These are phyloP conservation scores for Portevinia maculata DNA, from an alignment of 2,888 invertebrate species.

Conservation along the genomic window DNA sequence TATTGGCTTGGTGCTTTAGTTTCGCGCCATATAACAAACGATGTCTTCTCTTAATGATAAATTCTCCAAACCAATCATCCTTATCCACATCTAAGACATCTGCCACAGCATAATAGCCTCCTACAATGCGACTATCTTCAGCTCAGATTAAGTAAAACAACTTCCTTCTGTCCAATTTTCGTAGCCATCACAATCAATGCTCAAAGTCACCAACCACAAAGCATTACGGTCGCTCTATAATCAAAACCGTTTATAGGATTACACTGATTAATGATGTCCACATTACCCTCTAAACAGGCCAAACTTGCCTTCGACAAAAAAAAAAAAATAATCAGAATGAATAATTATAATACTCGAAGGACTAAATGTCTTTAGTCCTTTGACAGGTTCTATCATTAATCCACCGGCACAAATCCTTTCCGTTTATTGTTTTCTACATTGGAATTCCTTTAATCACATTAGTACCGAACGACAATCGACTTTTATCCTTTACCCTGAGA, in stretches of 20 bases:
- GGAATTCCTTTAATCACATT: slow-evolving; percentile 73
- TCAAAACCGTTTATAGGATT: slow-evolving; percentile 65
- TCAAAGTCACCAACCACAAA: slow-evolving; percentile 27
- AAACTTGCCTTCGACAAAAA: slow-evolving; percentile 24
- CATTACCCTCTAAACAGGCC: slow-evolving; percentile 62
- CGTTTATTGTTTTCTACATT: slow-evolving; percentile 65
- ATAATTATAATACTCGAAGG: slow-evolving; percentile 69
- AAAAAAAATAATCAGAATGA: slow-evolving; percentile 44
- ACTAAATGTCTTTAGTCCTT: slow-evolving; percentile 62
- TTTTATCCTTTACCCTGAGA: slow-evolving; percentile 39
- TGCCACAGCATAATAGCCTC: slow-evolving; percentile 1
- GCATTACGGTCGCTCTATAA: slow-evolving; percentile 7
- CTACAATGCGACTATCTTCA: slow-evolving; percentile 16
- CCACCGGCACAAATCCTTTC: slow-evolving; percentile 63
- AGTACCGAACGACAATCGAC: slow-evolving; percentile 39
- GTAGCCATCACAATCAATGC: slow-evolving; percentile 8
- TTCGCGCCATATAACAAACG: too few species aligned
- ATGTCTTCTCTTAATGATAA: too few species aligned
- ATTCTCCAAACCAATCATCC: too few species aligned
- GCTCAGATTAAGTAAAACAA: slow-evolving; percentile 44
- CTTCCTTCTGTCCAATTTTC: slow-evolving; percentile 22
- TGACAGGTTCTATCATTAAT: slow-evolving; percentile 70
- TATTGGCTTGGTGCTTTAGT: too few species aligned
- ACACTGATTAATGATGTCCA: slow-evolving; percentile 71
- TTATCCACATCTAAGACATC: slow-evolving; percentile 21